These are phyloP conservation scores for Eristalis intricaria DNA, from an alignment of 2,888 invertebrate genomes.

Conservation along the genomic window DNA sequence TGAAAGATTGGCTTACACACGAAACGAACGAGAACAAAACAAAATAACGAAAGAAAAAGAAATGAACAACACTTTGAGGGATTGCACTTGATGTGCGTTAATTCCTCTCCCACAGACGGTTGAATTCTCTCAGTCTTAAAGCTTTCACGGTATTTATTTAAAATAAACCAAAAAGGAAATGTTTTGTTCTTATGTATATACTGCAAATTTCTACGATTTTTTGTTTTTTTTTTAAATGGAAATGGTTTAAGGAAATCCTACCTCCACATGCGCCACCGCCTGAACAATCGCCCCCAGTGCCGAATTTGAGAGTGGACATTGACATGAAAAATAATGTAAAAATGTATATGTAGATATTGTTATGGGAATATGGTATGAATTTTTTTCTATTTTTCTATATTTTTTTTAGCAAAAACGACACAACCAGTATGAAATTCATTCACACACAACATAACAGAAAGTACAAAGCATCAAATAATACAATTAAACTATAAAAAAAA, in stretches of 20 bases:
- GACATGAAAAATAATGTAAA: conserved; percentile 72
- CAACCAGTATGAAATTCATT: conserved; percentile 69
- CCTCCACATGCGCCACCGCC: conserved; percentile 73
- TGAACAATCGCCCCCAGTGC: conserved; percentile 71
- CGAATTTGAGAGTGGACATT: conserved; percentile 71
- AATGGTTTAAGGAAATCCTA: conserved; percentile 69
- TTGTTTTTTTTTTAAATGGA: conserved; percentile 46
- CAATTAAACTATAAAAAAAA: conserved; percentile 21
- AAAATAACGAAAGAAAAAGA: conserved; percentile 30
- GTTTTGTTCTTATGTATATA: conserved; percentile 17
- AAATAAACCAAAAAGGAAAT: conserved; percentile 29
- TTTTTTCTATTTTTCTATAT: conserved; percentile 48
- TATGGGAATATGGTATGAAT: conserved; percentile 67
- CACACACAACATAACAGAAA: conserved; percentile 65
- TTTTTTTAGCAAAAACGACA: conserved; percentile 67
- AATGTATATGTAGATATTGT: conserved; percentile 72
- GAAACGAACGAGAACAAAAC: conserved; percentile 29
- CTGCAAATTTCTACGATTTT: conserved; percentile 56
- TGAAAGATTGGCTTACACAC: conserved; percentile 66
- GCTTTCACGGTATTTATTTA: conserved; percentile 22
- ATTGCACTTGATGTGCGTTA: conserved; percentile 66
- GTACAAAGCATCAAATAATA: conserved; percentile 64
- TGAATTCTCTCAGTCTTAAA: conserved; percentile 14
- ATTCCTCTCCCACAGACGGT: conserved; percentile 43
- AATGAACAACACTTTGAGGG: conserved; percentile 20